phyloP scores from a whole-genome alignment of 2,888 invertebrate species.

The Temnothorax ravouxi region DNA sequence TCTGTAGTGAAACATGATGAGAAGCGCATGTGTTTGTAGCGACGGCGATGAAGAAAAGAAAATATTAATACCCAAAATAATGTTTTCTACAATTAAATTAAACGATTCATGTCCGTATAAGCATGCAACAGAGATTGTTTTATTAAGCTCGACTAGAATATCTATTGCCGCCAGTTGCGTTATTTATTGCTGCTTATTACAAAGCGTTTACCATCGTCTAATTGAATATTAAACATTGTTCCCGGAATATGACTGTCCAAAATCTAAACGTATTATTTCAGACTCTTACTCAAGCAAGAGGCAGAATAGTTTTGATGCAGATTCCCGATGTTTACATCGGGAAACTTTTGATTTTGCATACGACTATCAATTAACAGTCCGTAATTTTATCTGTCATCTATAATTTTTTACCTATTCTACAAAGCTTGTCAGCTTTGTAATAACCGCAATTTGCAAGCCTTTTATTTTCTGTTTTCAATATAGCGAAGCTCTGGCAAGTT shows the following conservation, averaged over 20 bases:
- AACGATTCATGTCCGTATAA: conserved; percentile 24
- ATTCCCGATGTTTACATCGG: background rate
- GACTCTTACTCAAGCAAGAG: conserved; percentile 1
- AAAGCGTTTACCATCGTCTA: conserved; percentile 19
- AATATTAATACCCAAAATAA: conserved; percentile 42
- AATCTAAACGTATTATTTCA: background rate
- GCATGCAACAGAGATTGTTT: conserved; percentile 35
- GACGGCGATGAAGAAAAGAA: conserved; percentile 28
- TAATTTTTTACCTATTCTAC: conserved; percentile 26
- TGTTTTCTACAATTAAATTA: conserved; percentile 4
- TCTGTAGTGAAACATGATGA: conserved; percentile 52
- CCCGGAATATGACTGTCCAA: background rate
- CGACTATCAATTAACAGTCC: background rate
- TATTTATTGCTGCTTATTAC: conserved; percentile 30
- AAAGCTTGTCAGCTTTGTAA: conserved; percentile 48
- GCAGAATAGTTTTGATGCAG: conserved; percentile 6
- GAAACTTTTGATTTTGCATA: background rate
- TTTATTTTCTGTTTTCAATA: conserved; percentile 3
- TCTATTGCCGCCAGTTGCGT: conserved; percentile 13
- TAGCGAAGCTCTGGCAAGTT: conserved; percentile 13
- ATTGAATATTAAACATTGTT: conserved; percentile 3
- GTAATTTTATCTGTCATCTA: background rate
- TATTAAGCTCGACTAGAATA: conserved; percentile 38
- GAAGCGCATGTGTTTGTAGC: conserved; percentile 60
- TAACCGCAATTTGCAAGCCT: conserved; percentile 35